phyloP scores from a whole-genome alignment of 2,888 invertebrate species.

The Sylvicola fuscatus region DNA sequence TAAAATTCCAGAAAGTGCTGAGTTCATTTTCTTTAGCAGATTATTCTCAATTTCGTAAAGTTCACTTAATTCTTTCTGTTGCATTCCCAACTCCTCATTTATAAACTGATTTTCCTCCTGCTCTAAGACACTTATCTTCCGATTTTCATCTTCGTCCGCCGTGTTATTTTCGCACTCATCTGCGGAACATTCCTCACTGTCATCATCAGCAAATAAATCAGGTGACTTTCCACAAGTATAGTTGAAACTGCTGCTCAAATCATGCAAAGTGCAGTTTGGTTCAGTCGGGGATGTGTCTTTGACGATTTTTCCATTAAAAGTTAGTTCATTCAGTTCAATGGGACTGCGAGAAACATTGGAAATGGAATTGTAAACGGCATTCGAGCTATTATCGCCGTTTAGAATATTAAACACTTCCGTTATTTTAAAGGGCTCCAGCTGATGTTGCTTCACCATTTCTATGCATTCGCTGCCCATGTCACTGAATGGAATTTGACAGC shows the following conservation, averaged over 20 bases:
- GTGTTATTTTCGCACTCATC: neutral
- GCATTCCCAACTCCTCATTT: too few relatives aligned
- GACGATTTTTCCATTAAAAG: neutral
- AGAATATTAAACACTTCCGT: neutral
- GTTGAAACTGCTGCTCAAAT: neutral
- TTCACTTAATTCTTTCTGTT: neutral
- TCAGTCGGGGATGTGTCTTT: neutral
- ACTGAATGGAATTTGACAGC: neutral
- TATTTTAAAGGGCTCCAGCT: too few relatives aligned
- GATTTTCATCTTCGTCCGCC: slow-evolving; percentile 1
- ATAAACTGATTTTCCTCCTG: slow-evolving; percentile 2
- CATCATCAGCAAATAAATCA: slow-evolving; percentile 44
- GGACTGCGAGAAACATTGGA: slow-evolving; percentile 6
- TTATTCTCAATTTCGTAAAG: neutral
- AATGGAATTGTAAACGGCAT: slow-evolving; percentile 20
- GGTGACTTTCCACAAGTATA: slow-evolving; percentile 27
- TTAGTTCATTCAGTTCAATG: neutral
- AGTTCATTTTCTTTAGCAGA: neutral
- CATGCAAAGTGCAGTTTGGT: neutral
- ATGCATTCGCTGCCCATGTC: too few relatives aligned
- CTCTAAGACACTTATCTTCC: neutral
- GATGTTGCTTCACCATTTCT: too few relatives aligned
- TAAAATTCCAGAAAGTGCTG: neutral
- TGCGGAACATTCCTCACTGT: slow-evolving; percentile 20
- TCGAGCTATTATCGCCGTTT: slow-evolving; percentile 18